Evolutionary conservation across 2,113 vertebrate genomes (phyloP).

Genomic region (Psittacara wagleri): DNA sequence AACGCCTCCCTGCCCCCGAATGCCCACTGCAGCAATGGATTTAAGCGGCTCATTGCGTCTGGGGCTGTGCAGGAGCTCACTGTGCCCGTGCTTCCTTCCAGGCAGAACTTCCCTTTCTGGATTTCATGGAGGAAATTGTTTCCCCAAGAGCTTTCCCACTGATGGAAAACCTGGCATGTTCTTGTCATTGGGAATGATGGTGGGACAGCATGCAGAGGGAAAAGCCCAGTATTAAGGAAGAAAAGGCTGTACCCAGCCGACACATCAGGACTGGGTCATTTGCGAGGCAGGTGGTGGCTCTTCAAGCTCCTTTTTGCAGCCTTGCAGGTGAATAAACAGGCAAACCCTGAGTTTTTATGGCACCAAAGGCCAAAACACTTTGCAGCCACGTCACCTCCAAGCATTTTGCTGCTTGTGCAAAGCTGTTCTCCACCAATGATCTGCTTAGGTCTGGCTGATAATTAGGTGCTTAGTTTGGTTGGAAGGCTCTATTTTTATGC

Average conservation of each 20-base stretch:
- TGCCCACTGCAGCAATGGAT: not conserved
- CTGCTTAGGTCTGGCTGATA: not conserved
- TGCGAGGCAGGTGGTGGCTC: not conserved
- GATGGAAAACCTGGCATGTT: not conserved
- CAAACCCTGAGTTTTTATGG: not conserved
- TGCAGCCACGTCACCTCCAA: not conserved
- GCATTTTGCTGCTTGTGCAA: not conserved
- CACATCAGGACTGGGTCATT: not conserved
- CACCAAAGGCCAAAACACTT: not conserved
- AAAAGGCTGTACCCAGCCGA: not conserved
- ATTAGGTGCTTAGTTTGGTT: not conserved
- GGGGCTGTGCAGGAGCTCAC: not conserved
- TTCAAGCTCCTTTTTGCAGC: not conserved
- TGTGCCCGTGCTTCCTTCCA: not conserved
- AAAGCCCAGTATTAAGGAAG: not conserved
- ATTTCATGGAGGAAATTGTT: not conserved
- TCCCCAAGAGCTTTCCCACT: fast-evolving
- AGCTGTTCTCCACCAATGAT: fast-evolving
- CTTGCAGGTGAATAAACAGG: not conserved
- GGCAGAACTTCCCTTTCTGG: not conserved
- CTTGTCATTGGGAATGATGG: not conserved
- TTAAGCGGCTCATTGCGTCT: fast-evolving
- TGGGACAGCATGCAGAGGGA: not conserved
- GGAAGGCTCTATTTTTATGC: not conserved
- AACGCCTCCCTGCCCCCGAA: not conserved